These are phyloP conservation scores for Aptenodytes forsteri DNA, from an alignment of 2,113 vertebrate species.

Conservation along the genomic window DNA sequence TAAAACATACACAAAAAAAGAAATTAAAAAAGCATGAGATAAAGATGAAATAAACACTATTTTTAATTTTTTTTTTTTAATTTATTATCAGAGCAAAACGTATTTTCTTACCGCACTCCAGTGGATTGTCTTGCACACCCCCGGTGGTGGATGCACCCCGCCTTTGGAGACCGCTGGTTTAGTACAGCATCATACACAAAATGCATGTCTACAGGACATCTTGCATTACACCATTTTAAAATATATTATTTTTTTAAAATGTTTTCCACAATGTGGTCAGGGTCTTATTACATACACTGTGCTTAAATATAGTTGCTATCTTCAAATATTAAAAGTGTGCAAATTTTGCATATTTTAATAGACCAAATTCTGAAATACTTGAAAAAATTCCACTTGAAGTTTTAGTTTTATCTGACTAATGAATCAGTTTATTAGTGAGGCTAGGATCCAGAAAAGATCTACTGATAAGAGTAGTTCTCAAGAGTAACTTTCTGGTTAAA, in stretches of 20 bases:
- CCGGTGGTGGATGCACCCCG: too few species aligned
- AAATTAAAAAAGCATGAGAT: not conserved
- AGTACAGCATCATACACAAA: not conserved
- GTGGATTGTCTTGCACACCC: not conserved
- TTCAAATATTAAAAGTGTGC: not conserved
- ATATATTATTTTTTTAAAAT: not conserved
- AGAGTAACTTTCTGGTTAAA: not conserved
- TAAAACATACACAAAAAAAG: not conserved
- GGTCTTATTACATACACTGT: not conserved
- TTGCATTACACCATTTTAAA: not conserved
- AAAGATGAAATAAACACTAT: not conserved
- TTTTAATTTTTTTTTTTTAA: not conserved
- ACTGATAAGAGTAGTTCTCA: not conserved
- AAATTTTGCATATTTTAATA: not conserved
- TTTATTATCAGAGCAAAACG: not conserved
- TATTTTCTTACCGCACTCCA: not conserved
- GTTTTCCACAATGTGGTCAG: not conserved
- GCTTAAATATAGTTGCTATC: not conserved
- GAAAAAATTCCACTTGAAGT: not conserved
- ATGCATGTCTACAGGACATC: not conserved
- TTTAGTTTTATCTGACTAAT: not conserved
- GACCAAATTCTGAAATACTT: not conserved
- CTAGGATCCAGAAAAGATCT: not conserved
- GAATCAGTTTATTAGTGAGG: not conserved
- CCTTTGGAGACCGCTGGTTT: not conserved